Conservation (phyloP, 2,888 invertebrate genomes). For the Autographa gamma region DNA sequence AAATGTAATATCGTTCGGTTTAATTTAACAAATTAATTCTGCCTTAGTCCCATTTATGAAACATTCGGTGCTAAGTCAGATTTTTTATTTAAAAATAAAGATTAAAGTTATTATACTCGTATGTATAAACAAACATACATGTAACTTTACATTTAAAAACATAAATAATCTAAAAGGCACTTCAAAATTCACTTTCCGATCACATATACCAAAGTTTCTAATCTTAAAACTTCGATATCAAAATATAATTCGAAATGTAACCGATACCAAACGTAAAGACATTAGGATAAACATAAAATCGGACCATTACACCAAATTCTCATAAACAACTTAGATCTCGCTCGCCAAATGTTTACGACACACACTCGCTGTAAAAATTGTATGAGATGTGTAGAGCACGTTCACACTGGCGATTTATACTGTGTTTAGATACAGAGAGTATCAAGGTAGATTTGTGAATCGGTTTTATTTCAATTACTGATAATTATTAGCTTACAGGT, state of each 20-base stretch:
- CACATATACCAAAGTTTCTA: background rate
- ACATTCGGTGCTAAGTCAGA: too few relatives aligned
- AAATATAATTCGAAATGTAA: conserved; percentile 31
- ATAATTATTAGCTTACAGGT: too few relatives aligned
- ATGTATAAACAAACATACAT: too few relatives aligned
- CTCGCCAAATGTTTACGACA: conserved; percentile 52
- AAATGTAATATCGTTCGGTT: too few relatives aligned
- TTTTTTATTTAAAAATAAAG: too few relatives aligned
- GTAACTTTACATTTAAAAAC: too few relatives aligned
- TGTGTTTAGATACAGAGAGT: background rate
- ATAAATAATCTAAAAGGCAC: too few relatives aligned
- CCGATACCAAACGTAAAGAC: conserved; percentile 37
- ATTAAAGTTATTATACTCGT: too few relatives aligned
- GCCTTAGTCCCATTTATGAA: too few relatives aligned
- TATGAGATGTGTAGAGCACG: conserved; percentile 37
- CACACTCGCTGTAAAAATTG: conserved; percentile 55
- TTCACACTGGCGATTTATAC: conserved; percentile 31
- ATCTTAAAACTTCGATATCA: background rate
- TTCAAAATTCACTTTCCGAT: background rate
- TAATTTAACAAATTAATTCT: too few relatives aligned
- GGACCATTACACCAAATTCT: conserved; percentile 49
- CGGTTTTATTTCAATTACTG: too few relatives aligned
- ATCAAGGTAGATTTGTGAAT: background rate
- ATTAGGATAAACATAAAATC: conserved; percentile 47
- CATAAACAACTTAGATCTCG: conserved; percentile 55